Evolutionary conservation across 1,140 invertebrate species (phyloP).

Genomic region (Zaprionus davidi): DNA sequence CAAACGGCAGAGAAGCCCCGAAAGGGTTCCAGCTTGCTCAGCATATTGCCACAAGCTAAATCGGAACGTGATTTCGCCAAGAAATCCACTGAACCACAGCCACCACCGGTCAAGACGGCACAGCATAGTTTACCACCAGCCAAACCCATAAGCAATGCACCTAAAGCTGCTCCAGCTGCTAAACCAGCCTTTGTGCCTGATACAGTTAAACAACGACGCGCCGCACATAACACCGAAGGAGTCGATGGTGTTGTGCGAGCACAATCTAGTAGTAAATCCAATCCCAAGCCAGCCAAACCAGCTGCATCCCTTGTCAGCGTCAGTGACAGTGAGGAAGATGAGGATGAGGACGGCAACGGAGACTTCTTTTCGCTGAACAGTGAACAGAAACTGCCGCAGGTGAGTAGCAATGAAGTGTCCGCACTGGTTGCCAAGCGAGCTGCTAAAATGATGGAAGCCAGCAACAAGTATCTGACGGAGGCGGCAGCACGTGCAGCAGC

Average conservation of each 20-base stretch:
- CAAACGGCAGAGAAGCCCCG: slow-evolving; percentile 60
- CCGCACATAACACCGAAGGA: slow-evolving; percentile 74
- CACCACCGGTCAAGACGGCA: background rate
- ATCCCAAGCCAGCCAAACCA: slow-evolving; percentile 1
- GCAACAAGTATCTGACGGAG: slow-evolving; percentile 57
- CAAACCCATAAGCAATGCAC: background rate
- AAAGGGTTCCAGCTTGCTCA: slow-evolving; percentile 84
- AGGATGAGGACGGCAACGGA: slow-evolving; percentile 69
- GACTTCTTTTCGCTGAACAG: slow-evolving; percentile 86
- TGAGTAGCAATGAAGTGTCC: slow-evolving; percentile 76
- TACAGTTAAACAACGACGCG: slow-evolving; percentile 66
- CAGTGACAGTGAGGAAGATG: slow-evolving; percentile 82
- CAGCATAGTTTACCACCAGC: background rate
- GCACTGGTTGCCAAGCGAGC: slow-evolving; percentile 76
- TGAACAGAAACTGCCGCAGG: slow-evolving; percentile 73
- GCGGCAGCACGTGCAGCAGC: slow-evolving; percentile 24
- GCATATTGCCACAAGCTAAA: slow-evolving; percentile 86
- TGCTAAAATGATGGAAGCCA: slow-evolving; percentile 68
- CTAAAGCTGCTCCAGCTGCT: background rate
- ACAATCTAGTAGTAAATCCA: slow-evolving; percentile 11
- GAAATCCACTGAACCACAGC: slow-evolving; percentile 43
- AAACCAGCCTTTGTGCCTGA: slow-evolving; percentile 71
- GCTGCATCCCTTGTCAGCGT: slow-evolving; percentile 58
- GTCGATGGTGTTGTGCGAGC: slow-evolving; percentile 54
- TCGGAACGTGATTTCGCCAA: slow-evolving; percentile 79